These are phyloP conservation scores for Zygothrica quintamaculata DNA, from an alignment of 2,888 invertebrate genomes.

Conservation along the genomic window DNA sequence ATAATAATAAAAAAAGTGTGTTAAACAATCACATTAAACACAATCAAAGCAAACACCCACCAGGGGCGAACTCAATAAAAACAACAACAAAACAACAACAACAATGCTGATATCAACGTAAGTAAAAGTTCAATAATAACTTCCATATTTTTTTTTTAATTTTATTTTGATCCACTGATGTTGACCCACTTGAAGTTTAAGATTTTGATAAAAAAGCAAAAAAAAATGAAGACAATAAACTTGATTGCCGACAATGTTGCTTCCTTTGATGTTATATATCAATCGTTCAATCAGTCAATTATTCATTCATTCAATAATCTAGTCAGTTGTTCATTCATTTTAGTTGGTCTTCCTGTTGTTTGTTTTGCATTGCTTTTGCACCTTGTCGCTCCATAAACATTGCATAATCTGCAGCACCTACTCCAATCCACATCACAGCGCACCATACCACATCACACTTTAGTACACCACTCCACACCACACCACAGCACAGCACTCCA, in stretches of 20 bases:
- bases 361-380: constrained; percentile 51
- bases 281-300: constrained; percentile 7
- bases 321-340: constrained; percentile 15
- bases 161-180: constrained; percentile 66
- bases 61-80: constrained; percentile 39
- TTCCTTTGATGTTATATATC: constrained; percentile 24
- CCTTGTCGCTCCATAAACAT: constrained; percentile 64
- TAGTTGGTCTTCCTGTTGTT: constrained; percentile 43
- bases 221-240: constrained; percentile 27
- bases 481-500: no score
- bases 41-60: constrained; percentile 50
- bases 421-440: constrained; percentile 5
- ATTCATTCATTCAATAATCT: constrained; percentile 2
- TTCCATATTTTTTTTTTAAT: constrained; percentile 52
- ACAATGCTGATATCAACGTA: constrained; percentile 80
- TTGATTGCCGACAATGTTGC: constrained; percentile 9
- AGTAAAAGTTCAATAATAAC: constrained; percentile 64
- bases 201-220: constrained; percentile 14
- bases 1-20: no score
- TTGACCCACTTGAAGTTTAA: constrained; percentile 64
- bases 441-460: no score
- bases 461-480: no score
- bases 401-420: constrained; percentile 68
- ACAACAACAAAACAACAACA: constrained; percentile 23
- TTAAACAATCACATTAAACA: no score